These are phyloP conservation scores for Lophotriccus pileatus DNA, from an alignment of 2,797 vertebrate genomes.

Conservation along the genomic window DNA sequence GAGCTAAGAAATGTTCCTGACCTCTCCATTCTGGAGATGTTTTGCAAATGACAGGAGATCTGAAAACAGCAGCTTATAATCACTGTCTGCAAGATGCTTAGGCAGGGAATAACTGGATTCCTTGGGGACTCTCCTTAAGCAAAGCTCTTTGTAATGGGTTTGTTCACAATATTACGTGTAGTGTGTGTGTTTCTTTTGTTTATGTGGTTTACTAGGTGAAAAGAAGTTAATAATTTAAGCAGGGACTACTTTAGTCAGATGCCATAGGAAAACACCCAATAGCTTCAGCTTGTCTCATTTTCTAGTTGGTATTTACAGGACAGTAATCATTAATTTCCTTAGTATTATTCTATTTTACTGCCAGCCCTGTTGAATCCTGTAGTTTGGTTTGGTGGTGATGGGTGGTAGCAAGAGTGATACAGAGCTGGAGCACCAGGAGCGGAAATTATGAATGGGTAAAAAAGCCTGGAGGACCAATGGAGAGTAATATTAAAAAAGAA, in stretches of 20 bases:
- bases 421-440: neutral
- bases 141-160: neutral
- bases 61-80: neutral
- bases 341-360: neutral
- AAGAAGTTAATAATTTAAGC: neutral
- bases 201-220: neutral
- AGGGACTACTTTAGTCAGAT: neutral
- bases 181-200: neutral
- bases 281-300: neutral
- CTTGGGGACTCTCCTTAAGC: neutral
- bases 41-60: neutral
- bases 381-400: neutral
- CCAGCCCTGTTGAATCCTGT: neutral
- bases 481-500: neutral
- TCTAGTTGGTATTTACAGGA: neutral
- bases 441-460: neutral
- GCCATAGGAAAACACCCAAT: neutral
- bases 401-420: neutral
- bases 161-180: neutral
- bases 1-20: neutral
- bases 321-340: neutral
- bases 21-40: neutral
- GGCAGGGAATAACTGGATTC: neutral
- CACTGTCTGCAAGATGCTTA: neutral
- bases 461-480: neutral